Percentiles rank a stretch among this genome's conserved stretches.
These are phyloP conservation scores for Trichogramma pretiosum DNA, from an alignment of 1,140 invertebrate species.

Conservation along the genomic window DNA sequence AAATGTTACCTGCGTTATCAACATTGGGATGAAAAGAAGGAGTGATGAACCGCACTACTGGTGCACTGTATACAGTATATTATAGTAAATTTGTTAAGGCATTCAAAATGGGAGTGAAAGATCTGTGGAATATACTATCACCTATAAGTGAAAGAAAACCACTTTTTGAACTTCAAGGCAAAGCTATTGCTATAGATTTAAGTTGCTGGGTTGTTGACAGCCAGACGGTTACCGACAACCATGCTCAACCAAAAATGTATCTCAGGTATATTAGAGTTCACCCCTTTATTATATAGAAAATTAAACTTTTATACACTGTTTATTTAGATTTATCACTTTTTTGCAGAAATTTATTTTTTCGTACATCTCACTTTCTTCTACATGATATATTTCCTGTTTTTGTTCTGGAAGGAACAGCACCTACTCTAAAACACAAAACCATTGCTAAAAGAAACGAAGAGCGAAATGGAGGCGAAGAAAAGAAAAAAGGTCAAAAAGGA, in stretches of 20 bases:
- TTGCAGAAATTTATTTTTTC: slow-evolving; percentile 75
- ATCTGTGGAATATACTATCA: slow-evolving; percentile 64
- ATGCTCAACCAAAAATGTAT: slow-evolving; percentile 63
- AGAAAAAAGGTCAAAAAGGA: slow-evolving; percentile 42
- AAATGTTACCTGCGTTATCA: slow-evolving; percentile 86
- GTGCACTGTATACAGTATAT: slow-evolving; percentile 88
- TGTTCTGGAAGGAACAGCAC: slow-evolving; percentile 77
- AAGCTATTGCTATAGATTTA: slow-evolving; percentile 67
- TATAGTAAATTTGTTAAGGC: slow-evolving; percentile 89
- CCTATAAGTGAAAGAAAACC: slow-evolving; percentile 65
- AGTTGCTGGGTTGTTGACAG: slow-evolving; percentile 76
- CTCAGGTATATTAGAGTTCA: no score
- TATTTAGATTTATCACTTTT: slow-evolving; percentile 20
- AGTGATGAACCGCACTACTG: slow-evolving; percentile 83
- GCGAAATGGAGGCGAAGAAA: slow-evolving; percentile 25
- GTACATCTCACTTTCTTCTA: slow-evolving; percentile 65
- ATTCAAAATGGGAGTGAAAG: slow-evolving; percentile 76
- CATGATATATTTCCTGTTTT: slow-evolving; percentile 73
- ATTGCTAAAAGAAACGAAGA: slow-evolving; percentile 56
- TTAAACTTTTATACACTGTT: no score
- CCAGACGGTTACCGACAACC: slow-evolving; percentile 61
- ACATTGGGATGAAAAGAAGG: slow-evolving; percentile 96
- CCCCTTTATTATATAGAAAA: no score
- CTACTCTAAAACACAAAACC: slow-evolving; percentile 66
- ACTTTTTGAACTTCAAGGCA: slow-evolving; percentile 62